Base-by-base conservation (phyloP, 1,140 invertebrate genomes). In the Augochlora pura region DNA sequence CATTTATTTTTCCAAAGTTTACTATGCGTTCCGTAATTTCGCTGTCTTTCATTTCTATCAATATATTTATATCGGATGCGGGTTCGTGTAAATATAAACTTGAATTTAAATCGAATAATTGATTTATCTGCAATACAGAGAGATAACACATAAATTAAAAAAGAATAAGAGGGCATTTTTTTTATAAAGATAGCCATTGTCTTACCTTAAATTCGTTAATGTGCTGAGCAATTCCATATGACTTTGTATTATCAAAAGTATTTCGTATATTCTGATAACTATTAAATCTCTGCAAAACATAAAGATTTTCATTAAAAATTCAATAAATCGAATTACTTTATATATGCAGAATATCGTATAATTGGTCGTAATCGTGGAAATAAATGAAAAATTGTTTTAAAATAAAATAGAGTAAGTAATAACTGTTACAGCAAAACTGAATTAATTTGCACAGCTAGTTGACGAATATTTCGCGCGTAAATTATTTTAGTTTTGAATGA, bases 181-280 rank as follows among this genome's bases (percentile, higher is more conserved):
- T 9, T 73, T 32, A 60, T 25, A 46, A 6, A 23, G 27, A 10
- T 38, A 16, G 3, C n/a, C 23, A 46, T n/a, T 10, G 32, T 68
- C 10, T 81, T 67, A 94, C 94, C 90, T 93, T 90, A 77, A 90
- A 94, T 75, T 91, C 81, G 74, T 94, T 94, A 72, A 94, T 94
- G 67, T 91, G 91, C 70, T 93, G 87, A 38, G 93, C 92, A 60
- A 94, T 91, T n/a, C 82, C 79, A 72, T 90, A 92, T 8, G 88
- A 90, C 18, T 89, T 87, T 83, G 91, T 84, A 79, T 84, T 85
- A 65, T 67, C 60, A 73, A 77, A 77, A 54, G 46, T 65, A 81
- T 63, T 23, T 4, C n/a, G 38, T 60, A 21, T 10, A 68, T 68
- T 25, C 57, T 23, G 23, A 73, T 25, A 66, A 1, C n/a, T 32